phyloP scores from a whole-genome alignment of 1,140 invertebrate genomes.

The Listronotus bonariensis region DNA sequence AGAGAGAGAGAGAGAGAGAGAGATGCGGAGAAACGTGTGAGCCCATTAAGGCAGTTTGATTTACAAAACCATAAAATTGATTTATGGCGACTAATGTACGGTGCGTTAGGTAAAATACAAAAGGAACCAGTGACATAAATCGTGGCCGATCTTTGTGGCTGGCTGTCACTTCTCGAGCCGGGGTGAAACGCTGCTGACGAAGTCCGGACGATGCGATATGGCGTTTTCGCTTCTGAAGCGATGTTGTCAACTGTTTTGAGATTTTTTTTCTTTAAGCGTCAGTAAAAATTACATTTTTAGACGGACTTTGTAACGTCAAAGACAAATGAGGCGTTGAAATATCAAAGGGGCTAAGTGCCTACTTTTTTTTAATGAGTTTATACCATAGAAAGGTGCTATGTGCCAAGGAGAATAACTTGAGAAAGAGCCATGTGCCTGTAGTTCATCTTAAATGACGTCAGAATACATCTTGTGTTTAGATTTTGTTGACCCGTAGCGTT shows the following conservation, averaged over 20 bases:
- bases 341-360: too few species aligned
- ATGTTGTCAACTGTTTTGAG: constrained; percentile 10
- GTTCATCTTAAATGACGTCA: too few species aligned
- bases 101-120: constrained; percentile 56
- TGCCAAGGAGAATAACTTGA: too few species aligned
- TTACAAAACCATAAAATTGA: constrained; percentile 58
- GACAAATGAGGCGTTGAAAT: too few species aligned
- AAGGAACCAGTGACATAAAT: constrained; percentile 57
- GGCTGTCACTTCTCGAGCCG: constrained; percentile 47
- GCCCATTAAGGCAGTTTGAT: constrained; percentile 55
- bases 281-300: too few species aligned
- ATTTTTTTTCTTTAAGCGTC: too few species aligned
- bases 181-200: constrained; percentile 27
- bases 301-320: too few species aligned
- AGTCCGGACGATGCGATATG: constrained; percentile 14
- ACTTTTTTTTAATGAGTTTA: too few species aligned
- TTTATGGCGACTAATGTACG: constrained; percentile 56
- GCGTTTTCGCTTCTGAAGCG: constrained; percentile 11
- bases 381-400: too few species aligned
- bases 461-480: too few species aligned
- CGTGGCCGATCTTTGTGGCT: constrained; percentile 54
- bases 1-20: constrained; percentile 2
- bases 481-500: too few species aligned
- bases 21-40: constrained; percentile 39
- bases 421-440: too few species aligned